Evolutionary conservation across 1,140 invertebrate genomes (phyloP), one percentile per base, ranked within the genome.

Genomic region (Thaumetopoea pityocampa): DNA sequence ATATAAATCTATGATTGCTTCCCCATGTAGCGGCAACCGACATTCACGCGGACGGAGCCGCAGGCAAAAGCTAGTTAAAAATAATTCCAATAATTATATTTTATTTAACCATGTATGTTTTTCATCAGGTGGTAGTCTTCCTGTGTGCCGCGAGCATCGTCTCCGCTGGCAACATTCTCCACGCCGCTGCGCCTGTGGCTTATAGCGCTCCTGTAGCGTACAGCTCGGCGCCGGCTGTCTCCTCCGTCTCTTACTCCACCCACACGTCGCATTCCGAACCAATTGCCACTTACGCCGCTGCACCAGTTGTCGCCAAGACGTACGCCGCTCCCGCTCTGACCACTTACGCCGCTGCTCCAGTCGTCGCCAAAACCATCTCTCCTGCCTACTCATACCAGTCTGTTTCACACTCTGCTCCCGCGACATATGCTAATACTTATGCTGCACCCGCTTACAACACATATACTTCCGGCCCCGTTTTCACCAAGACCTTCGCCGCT

Each of bases 101-200:
- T 26, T 43, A 9, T 27, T 37, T 19, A 37, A 4, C 14, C 19
- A 16, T 14, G 20, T 34, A 20, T 28, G 40, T 27, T 43, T 24
- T 48, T 12, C 55, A 57, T 3, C 46, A 79, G 74, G 53, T 79
- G n/a, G 11, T 69, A n/a, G 36, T 76, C 17, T 55, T 76, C 45
- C 29, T 76, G 30, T 79, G 71, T 49, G 69, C 65, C 9, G 69
- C 65, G 37, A 60, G 74, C 44, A 56, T 79, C 34, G 74, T 69
- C 24, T 61, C 69, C 8, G 71, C 71, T 11, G 71, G 71, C 42
- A 64, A 72, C 61, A 55, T 74, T 7, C 45, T 72, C 7, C 50
- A 57, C 30, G n/a, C 35, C 1, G 35, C 53, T 24, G 32, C 33
- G 24, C 30, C 55, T 8, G 24, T 40, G 1, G 27, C 41, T 12